Percentiles rank a stretch among this genome's conserved stretches.
These are phyloP conservation scores for Ephydatia muelleri DNA, from an alignment of 37 sponge, comb jelly and placozoan species.

Conservation along the genomic window DNA sequence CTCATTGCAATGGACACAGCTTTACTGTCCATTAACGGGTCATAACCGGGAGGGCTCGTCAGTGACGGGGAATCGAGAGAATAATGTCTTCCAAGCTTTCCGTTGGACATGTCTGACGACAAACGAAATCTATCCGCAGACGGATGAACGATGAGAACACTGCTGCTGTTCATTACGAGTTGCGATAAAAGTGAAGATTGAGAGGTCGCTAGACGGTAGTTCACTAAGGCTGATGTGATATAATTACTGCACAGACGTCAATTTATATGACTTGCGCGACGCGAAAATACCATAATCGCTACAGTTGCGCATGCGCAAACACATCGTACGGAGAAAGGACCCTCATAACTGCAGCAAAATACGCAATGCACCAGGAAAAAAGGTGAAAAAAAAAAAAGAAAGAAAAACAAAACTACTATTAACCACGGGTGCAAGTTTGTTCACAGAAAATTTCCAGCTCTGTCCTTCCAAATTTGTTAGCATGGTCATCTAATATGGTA, in stretches of 20 bases:
- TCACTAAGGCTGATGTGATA: too few species aligned
- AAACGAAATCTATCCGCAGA: conserved; percentile 44
- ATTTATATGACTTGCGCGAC: too few species aligned
- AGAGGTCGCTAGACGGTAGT: too few species aligned
- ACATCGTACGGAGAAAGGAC: too few species aligned
- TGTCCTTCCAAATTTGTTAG: conserved; percentile 70
- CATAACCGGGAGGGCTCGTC: conserved; percentile 61
- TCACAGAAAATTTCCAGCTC: conserved; percentile 88
- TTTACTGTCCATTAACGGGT: conserved; percentile 16
- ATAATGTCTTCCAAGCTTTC: conserved; percentile 47
- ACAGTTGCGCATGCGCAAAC: too few species aligned
- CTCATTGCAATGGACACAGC: conserved; percentile 21
- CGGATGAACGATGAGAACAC: conserved; percentile 66
- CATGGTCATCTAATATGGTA: conserved; percentile 66
- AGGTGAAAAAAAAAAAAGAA: too few species aligned
- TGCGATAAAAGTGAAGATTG: too few species aligned
- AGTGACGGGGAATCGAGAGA: conserved; percentile 69
- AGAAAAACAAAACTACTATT: too few species aligned
- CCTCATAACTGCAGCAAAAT: too few species aligned
- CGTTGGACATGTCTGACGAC: conserved; percentile 49
- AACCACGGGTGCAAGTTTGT: not conserved
- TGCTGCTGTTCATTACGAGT: conserved; percentile 60
- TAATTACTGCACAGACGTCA: too few species aligned
- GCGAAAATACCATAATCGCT: too few species aligned
- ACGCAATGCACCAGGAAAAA: too few species aligned